Evolutionary conservation across 2,888 invertebrate genomes (phyloP), one percentile per base, ranked within the genome.

Genomic region (Drosophila koepferae): DNA sequence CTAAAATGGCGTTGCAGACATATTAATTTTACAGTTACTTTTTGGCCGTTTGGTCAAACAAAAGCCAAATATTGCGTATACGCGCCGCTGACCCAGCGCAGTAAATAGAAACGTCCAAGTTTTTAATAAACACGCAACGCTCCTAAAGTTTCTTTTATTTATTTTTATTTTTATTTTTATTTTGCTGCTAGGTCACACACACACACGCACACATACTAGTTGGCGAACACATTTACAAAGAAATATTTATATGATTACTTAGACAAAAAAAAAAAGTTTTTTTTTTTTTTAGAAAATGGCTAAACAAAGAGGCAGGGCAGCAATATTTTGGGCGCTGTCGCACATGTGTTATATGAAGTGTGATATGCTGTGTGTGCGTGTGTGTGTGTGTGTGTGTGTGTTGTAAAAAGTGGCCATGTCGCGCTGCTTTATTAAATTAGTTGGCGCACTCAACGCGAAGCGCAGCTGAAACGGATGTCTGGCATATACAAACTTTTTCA

Each of bases 231-330:
- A 72, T 34, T 77, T 60, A 63, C 72, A 70, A 70, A 71, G 63
- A 74, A 80, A 86, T 86, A 82, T 86, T 86, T 86, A 88, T 86
- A 86, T 86, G 89, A 86, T 86, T 88, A 88, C 79, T 77, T 72
- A 65, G 72, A 70, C 55, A 63, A 56, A 66, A 68, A 67, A 63
- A 65, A 82, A 75, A 67, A 8, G n/a, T 28, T 28, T 6, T 6
- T 38, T 38, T 72, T 77, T 71, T 61, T 55, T 40, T n/a, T 23
- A 16, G 51, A 72, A 81, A 75, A 64, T 62, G 64, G 55, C 65
- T 68, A 74, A 80, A 69, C 55, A 79, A 80, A 75, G 51, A 31
- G 60, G 34, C 38, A 56, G 34, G 59, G 54, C 67, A 55, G 49
- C 64, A 66, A 72, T 75, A 78, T 70, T 65, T 49, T 66, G 51